A percentile compares a stretch with the other conserved stretches of the same genome.
phyloP scores from a whole-genome alignment of 1,140 invertebrate genomes.

The Drosophila hydei region DNA sequence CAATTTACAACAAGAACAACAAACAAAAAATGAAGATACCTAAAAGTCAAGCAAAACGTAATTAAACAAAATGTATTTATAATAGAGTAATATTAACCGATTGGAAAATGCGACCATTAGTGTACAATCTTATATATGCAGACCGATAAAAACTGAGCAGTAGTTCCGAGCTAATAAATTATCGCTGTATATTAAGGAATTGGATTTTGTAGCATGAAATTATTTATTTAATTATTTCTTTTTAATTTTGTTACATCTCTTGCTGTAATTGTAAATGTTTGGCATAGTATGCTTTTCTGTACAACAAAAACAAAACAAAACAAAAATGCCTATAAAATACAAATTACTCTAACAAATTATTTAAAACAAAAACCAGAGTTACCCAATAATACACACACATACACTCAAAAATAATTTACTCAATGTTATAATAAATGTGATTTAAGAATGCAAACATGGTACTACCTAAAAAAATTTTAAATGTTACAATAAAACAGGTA shows the following conservation, averaged over 20 bases:
- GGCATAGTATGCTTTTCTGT: conserved; percentile 65
- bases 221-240: conserved; percentile 70
- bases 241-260: conserved; percentile 72
- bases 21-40: neutral
- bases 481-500: conserved; percentile 43
- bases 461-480: conserved; percentile 56
- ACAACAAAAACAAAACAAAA: conserved; percentile 31
- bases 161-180: conserved; percentile 2
- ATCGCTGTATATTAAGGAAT: conserved; percentile 36
- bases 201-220: conserved; percentile 66
- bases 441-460: conserved; percentile 72
- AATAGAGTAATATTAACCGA: conserved; percentile 59
- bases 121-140: neutral
- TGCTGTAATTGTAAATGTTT: conserved; percentile 70
- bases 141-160: neutral
- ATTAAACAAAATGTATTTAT: conserved; percentile 72
- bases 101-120: conserved; percentile 8
- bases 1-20: conserved; percentile 13
- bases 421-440: conserved; percentile 82
- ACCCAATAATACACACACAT: conserved; percentile 53
- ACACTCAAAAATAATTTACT: conserved; percentile 79
- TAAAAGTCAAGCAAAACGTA: conserved; percentile 51
- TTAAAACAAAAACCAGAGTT: conserved; percentile 44
- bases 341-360: conserved; percentile 45
- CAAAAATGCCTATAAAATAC: conserved; percentile 41